Percentiles rank a stretch among this genome's conserved stretches.
These are phyloP conservation scores for Hippoglossus hippoglossus DNA, from an alignment of 2,797 vertebrate genomes.

Conservation along the genomic window DNA sequence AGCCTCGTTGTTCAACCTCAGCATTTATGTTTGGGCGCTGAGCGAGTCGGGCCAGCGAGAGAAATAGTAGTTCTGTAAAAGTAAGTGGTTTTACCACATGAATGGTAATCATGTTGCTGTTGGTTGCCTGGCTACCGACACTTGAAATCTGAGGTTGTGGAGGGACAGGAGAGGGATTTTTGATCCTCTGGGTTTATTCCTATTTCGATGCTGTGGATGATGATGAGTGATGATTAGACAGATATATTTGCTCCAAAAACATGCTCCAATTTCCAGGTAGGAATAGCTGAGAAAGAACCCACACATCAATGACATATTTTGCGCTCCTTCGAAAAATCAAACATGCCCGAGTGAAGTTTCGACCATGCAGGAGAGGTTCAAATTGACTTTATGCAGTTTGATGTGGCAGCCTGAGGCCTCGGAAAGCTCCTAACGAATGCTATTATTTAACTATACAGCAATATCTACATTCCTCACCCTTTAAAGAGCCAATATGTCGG, in stretches of 20 bases:
- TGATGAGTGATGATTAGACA: too few relatives aligned
- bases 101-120: slow-evolving; percentile 50
- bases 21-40: slow-evolving; percentile 34
- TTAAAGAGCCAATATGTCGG: slow-evolving; percentile 5
- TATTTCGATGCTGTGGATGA: slow-evolving; percentile 24
- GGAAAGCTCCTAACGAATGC: not conserved
- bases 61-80: slow-evolving; percentile 55
- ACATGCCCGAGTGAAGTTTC: slow-evolving; percentile 23
- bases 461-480: slow-evolving; percentile 32
- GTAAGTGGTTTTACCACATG: slow-evolving; percentile 55
- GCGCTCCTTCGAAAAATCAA: slow-evolving; percentile 34
- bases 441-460: slow-evolving; percentile 32
- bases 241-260: slow-evolving; percentile 11
- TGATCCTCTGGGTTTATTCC: slow-evolving; percentile 23
- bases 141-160: slow-evolving; percentile 42
- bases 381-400: slow-evolving; percentile 26
- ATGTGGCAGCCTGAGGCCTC: slow-evolving; percentile 2
- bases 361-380: slow-evolving; percentile 1
- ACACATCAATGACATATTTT: slow-evolving; percentile 47
- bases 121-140: slow-evolving; percentile 62
- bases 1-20: slow-evolving; percentile 20
- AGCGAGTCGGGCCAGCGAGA: not conserved
- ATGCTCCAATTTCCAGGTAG: slow-evolving; percentile 3
- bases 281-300: slow-evolving; percentile 24
- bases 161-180: slow-evolving; percentile 26